A percentile compares a stretch with the other conserved stretches of the same genome.
phyloP scores from a whole-genome alignment of 2,113 vertebrate genomes.

The Poecile atricapillus region DNA sequence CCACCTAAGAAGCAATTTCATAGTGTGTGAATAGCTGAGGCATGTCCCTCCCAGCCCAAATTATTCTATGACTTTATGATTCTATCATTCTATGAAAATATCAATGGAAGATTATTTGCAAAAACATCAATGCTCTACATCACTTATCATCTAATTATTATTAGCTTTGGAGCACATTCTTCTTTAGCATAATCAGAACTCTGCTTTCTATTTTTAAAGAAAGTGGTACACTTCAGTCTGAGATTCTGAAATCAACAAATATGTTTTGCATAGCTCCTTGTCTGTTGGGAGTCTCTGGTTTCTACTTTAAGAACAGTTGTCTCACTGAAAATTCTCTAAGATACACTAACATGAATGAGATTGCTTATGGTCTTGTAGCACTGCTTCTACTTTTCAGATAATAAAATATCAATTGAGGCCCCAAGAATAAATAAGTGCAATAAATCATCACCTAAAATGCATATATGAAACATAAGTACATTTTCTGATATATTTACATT shows the following conservation, averaged over 20 bases:
- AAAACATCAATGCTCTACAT: neutral
- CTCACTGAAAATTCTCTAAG: neutral
- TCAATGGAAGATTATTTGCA: neutral
- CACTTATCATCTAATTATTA: neutral
- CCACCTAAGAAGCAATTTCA: neutral
- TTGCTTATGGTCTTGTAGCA: neutral
- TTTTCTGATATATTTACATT: neutral
- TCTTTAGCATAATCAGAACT: neutral
- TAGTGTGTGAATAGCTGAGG: neutral
- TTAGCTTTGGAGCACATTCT: neutral
- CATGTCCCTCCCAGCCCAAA: neutral
- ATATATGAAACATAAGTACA: neutral
- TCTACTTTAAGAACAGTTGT: neutral
- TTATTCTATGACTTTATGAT: neutral
- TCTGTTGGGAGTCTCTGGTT: neutral
- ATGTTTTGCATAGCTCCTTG: neutral
- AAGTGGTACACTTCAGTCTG: neutral
- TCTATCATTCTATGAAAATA: neutral
- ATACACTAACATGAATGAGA: rapidly evolving
- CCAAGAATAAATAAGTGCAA: neutral
- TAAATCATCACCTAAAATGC: neutral
- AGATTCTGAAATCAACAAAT: neutral
- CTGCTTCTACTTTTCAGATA: neutral
- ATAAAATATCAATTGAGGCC: neutral
- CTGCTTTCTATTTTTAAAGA: neutral